Base-by-base conservation (phyloP, 1,140 invertebrate species). In the Drosophila carrolli region DNA sequence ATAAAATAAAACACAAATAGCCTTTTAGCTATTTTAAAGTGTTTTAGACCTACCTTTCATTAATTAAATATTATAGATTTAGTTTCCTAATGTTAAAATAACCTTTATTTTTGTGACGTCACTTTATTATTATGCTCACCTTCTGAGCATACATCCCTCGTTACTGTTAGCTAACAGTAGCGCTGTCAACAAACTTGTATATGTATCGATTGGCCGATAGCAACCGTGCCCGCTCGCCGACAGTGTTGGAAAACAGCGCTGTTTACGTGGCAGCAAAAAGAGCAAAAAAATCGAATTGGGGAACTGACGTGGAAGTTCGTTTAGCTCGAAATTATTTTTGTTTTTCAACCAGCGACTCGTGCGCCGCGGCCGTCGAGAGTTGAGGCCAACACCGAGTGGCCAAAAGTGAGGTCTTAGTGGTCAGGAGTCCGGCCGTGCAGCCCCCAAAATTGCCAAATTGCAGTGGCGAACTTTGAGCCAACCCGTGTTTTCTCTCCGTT, bases 291-390 rank as follows among this genome's bases (percentile, higher is more conserved):
- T 81, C 81, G 82, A 85, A 81, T 77, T 78, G 66, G 83, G 75
- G 76, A 78, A 89, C 90, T 91, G 90, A 91, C 90, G 90, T 91
- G 90, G 90, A 91, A 89, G 90, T 91, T 88, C 63, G 75, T 78
- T 86, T 83, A 58, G 78, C 50, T 72, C 63, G 65, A 67, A 73
- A 65, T 71, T 81, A 78, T 56, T 82, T 68, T 78, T 60, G 40
- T 68, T 79, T 75, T 79, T 51, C 51, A 83, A 82, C 54, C 62
- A 68, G 11, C 62, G 47, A 60, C 70, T 73, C 40, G 55, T 68
- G 55, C 67, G 78, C 61, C 53, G 47, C 61, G 54, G 43, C 50
- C 38, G 29, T 67, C 61, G 4, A 66, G 32, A 53, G 47, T 60
- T n/a, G 11, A 66, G 48, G 50, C 23, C 58, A 62, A 65, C 32